A percentile compares a stretch with the other conserved stretches of the same genome.
phyloP scores from a whole-genome alignment of 2,888 invertebrate genomes.

The Athetis lepigone region DNA sequence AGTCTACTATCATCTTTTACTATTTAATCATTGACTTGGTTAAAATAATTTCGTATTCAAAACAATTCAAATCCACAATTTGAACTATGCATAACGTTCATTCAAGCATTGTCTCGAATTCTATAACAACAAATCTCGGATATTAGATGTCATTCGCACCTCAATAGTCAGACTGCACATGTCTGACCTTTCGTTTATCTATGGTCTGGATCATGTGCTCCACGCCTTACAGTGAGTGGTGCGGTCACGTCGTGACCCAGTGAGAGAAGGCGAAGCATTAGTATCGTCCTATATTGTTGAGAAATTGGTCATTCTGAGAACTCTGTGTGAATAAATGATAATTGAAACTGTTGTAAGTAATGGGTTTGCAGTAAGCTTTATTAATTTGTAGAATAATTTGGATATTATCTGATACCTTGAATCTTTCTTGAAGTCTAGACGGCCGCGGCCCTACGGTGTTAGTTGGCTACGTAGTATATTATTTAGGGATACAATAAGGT shows the following conservation, averaged over 20 bases:
- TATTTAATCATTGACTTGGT: too few species aligned
- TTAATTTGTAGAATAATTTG: constrained; percentile 5
- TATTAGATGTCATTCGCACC: constrained; percentile 42
- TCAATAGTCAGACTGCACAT: constrained; percentile 43
- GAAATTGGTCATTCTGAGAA: constrained; percentile 54
- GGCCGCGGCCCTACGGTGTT: too few species aligned
- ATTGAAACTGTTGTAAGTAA: constrained; percentile 9
- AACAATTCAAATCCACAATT: background rate
- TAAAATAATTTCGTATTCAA: too few species aligned
- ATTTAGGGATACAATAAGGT: too few species aligned
- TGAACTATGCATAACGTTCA: background rate
- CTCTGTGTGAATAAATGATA: constrained; percentile 31
- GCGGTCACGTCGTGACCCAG: constrained; percentile 59
- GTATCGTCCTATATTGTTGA: constrained; percentile 52
- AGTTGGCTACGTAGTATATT: too few species aligned
- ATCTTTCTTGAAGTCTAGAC: too few species aligned
- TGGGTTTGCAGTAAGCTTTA: background rate
- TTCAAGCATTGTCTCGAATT: constrained; percentile 1
- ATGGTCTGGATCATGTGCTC: constrained; percentile 57
- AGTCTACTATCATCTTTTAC: too few species aligned
- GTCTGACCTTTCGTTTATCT: constrained; percentile 60
- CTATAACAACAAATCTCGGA: constrained; percentile 16
- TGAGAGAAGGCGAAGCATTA: constrained; percentile 25
- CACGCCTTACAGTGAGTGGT: constrained; percentile 59
- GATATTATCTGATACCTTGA: too few species aligned